Evolutionary conservation across 2,888 invertebrate genomes (phyloP), one percentile per base, ranked within the genome.

Genomic region (Ennomos erosarius): DNA sequence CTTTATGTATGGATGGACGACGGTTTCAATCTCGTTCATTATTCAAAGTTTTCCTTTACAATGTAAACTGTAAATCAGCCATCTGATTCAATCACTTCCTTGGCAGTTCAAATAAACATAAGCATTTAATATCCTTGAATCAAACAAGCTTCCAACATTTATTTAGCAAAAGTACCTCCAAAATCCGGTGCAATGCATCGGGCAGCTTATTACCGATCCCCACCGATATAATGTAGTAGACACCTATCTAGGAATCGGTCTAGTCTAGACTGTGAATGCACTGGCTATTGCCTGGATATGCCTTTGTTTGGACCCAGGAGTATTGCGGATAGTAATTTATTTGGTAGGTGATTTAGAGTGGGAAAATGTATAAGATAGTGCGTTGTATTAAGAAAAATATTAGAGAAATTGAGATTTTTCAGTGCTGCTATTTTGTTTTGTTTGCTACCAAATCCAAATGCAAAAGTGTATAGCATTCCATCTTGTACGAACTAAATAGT

Each of bases 181-280:
- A 50, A 49, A 38, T 44, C n/a, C 34, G 16, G 42, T 33, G 2
- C 12, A 26, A 40, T 40, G 57, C 48, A 44, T 9, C 40, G 55
- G 55, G 16, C 40, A 57, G 52, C 55, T 55, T 40, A 53, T 40
- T 43, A 42, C 55, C 55, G 38, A 61, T 53, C 53, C 39, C 39
- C 55, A n/a, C n/a, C n/a, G 12, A 58, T 46, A 49, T 59, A 63
- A 59, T 61, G 53, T 34, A 40, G 51, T 60, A 67, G 63, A 69
- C 71, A 70, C 69, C 67, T 71, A 71, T 69, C 60, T 65, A 70
- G 65, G 62, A 67, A 74, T 71, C 59, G 69, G 71, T 73, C 67
- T 63, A 71, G 78, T n/a, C n/a, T n/a, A n/a, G n/a, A 59, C 71
- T 64, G 78, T 75, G 74, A 80, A 79, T 69, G 79, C 57, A 76